These are phyloP conservation scores for Anoplopoma fimbria DNA, from an alignment of 2,113 vertebrate species.

Conservation along the genomic window DNA sequence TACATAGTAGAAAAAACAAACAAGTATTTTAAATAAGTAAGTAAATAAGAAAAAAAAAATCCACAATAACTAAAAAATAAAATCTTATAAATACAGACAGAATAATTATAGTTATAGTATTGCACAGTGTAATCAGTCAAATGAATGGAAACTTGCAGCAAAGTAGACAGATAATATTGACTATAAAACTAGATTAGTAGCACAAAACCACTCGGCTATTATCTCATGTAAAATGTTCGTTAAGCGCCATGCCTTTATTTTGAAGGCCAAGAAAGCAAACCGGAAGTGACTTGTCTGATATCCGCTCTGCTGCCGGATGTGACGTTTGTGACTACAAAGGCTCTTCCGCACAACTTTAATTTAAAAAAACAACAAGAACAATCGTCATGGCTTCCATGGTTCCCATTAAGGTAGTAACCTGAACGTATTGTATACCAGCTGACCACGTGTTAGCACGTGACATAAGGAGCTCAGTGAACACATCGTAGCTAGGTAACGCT, in stretches of 20 bases:
- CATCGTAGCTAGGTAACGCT: neutral
- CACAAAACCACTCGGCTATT: neutral
- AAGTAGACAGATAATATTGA: neutral
- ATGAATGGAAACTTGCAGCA: neutral
- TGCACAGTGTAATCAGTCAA: too few relatives aligned
- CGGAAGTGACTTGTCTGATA: constrained; percentile 31
- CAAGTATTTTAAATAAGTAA: too few relatives aligned
- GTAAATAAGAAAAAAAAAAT: too few relatives aligned
- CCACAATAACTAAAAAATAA: too few relatives aligned
- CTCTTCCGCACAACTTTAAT: neutral
- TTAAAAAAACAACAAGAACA: neutral
- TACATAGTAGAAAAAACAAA: too few relatives aligned
- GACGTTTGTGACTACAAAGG: neutral
- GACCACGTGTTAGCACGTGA: neutral
- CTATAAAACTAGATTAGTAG: neutral
- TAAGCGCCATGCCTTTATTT: constrained; percentile 34
- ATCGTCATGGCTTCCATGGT: constrained; percentile 55
- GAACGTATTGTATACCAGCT: neutral
- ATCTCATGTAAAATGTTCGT: neutral
- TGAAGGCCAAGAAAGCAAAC: constrained; percentile 22
- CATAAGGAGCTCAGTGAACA: neutral
- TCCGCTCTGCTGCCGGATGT: neutral
- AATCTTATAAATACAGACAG: too few relatives aligned
- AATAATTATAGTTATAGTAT: too few relatives aligned
- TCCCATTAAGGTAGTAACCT: constrained; percentile 70